Evolutionary conservation across 2,888 invertebrate species (phyloP).

Genomic region (Ectobius pallidus): DNA sequence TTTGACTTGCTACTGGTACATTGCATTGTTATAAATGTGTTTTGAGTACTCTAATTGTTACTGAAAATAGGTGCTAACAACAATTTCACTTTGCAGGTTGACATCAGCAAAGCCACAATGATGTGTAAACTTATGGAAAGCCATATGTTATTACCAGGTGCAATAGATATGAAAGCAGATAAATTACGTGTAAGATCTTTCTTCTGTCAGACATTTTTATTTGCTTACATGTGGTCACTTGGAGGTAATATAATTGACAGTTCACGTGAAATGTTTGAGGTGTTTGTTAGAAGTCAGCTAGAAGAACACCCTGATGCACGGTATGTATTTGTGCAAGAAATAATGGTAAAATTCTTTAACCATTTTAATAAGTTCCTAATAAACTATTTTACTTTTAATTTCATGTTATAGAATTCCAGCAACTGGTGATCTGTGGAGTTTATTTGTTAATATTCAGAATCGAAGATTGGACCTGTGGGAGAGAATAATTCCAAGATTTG

Average conservation of each 20-base stretch:
- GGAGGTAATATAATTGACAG: conserved; percentile 82
- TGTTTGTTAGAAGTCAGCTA: conserved; percentile 70
- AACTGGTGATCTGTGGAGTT: conserved; percentile 74
- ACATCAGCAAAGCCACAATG: conserved; percentile 80
- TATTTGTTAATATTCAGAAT: conserved; percentile 74
- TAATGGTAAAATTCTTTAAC: too few relatives aligned
- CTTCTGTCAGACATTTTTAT: conserved; percentile 78
- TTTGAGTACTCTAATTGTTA: too few relatives aligned
- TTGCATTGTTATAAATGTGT: too few relatives aligned
- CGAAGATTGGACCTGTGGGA: conserved; percentile 78
- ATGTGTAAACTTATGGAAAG: conserved; percentile 76
- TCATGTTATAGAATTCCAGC: conserved; percentile 72
- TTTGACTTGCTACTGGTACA: too few relatives aligned
- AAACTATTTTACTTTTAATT: background rate
- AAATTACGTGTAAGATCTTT: conserved; percentile 62
- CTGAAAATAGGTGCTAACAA: too few relatives aligned
- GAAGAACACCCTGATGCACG: conserved; percentile 72
- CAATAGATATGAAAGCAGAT: conserved; percentile 65
- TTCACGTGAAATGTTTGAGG: conserved; percentile 73
- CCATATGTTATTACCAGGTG: conserved; percentile 67
- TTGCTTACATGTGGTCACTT: conserved; percentile 82
- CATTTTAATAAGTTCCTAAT: too few relatives aligned
- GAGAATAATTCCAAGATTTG: conserved; percentile 75
- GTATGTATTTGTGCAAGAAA: conserved; percentile 51
- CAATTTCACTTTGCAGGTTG: conserved; percentile 76